Evolutionary conservation across 2,888 invertebrate species (phyloP).

Genomic region (Zaprionus obscuricornis): DNA sequence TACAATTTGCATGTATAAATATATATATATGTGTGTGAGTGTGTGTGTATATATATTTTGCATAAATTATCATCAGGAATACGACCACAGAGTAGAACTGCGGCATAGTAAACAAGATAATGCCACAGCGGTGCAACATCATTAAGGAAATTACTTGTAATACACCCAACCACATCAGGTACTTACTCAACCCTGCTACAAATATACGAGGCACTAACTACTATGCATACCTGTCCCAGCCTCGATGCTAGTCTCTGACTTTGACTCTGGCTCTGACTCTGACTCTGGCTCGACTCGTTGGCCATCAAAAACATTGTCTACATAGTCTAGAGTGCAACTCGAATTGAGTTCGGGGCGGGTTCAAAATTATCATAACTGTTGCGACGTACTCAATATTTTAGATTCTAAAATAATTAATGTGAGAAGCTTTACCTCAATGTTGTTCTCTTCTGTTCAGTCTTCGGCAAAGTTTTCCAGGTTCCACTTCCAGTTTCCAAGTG

Average conservation of each 20-base stretch:
- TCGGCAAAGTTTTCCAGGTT: conserved; percentile 16
- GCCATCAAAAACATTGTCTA: conserved; percentile 8
- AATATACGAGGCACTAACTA: conserved; percentile 1
- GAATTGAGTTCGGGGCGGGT: not conserved
- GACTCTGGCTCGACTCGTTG: not conserved
- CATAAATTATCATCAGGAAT: conserved; percentile 67
- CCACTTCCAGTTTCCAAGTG: conserved; percentile 10
- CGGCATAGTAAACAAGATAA: conserved; percentile 70
- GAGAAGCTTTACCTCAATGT: conserved; percentile 52
- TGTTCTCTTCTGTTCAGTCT: conserved; percentile 16
- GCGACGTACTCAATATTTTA: conserved; percentile 64
- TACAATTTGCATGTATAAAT: conserved; percentile 11
- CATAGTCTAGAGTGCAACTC: not conserved
- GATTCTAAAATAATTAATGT: conserved; percentile 75
- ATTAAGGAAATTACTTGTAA: conserved; percentile 78
- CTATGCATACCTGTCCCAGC: not conserved
- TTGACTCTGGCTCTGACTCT: not conserved
- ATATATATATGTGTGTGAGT: conserved; percentile 8
- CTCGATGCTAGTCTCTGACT: too few species aligned
- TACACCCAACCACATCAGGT: conserved; percentile 62
- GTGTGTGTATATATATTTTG: conserved; percentile 66
- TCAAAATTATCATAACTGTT: conserved; percentile 68
- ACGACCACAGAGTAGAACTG: conserved; percentile 31
- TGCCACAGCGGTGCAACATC: conserved; percentile 73
- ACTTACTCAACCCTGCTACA: conserved; percentile 42